Conservation (phyloP, 2,888 invertebrate genomes). For the Agrotis clavis region DNA sequence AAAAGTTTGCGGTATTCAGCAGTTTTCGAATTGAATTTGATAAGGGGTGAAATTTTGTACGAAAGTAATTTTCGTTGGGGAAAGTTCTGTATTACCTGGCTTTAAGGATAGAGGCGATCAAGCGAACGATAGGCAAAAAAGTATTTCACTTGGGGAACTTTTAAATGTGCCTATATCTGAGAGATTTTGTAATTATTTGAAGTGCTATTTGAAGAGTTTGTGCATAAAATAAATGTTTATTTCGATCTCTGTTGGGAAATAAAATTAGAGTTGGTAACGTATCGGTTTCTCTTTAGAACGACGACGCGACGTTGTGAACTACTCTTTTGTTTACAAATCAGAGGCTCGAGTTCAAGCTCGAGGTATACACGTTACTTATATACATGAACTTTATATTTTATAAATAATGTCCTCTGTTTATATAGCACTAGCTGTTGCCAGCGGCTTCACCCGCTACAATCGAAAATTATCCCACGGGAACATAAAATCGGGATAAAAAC, state of each 20-base stretch:
- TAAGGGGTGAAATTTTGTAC: slow-evolving; percentile 77
- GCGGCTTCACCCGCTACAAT: too few relatives aligned
- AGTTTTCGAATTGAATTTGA: slow-evolving; percentile 78
- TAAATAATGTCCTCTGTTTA: too few relatives aligned
- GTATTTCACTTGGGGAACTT: slow-evolving; percentile 61
- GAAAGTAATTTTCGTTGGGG: slow-evolving; percentile 75
- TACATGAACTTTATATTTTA: too few relatives aligned
- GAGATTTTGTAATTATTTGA: slow-evolving; percentile 53
- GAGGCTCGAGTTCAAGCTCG: too few relatives aligned
- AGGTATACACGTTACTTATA: too few relatives aligned
- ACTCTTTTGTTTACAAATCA: background rate
- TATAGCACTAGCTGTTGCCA: too few relatives aligned
- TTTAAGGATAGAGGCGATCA: slow-evolving; percentile 73
- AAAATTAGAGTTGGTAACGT: slow-evolving; percentile 11
- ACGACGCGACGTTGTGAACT: background rate
- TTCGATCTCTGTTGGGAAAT: slow-evolving; percentile 14
- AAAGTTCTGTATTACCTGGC: slow-evolving; percentile 75
- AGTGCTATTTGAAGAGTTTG: slow-evolving; percentile 45
- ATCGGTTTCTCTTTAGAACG: background rate
- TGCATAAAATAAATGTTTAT: slow-evolving; percentile 39
- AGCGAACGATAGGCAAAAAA: slow-evolving; percentile 70
- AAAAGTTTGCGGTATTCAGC: slow-evolving; percentile 73
- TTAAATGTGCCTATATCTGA: slow-evolving; percentile 43
- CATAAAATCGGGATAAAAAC: too few relatives aligned
- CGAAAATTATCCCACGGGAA: too few relatives aligned